Evolutionary conservation across 2,888 invertebrate genomes (phyloP).

Genomic region (Andricus quercusramuli): DNA sequence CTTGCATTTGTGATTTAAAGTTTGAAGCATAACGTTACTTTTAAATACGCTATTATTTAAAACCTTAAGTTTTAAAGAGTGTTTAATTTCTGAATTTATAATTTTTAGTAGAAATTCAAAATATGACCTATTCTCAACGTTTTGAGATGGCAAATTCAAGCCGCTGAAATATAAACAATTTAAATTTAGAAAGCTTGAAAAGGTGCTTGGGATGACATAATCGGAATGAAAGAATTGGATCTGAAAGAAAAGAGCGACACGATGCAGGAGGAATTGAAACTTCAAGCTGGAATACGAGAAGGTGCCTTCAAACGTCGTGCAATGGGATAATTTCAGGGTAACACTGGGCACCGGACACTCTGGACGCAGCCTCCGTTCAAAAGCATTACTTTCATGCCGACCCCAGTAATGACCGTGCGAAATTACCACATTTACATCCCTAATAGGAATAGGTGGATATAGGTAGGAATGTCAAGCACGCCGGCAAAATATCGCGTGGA

Average conservation of each 20-base stretch:
- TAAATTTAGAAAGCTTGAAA: too few relatives aligned
- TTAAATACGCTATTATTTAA: too few relatives aligned
- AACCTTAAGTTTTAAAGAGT: too few relatives aligned
- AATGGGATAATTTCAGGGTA: constrained; percentile 61
- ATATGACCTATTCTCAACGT: too few relatives aligned
- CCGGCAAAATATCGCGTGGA: constrained; percentile 56
- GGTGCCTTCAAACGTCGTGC: constrained; percentile 54
- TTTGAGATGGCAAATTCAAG: too few relatives aligned
- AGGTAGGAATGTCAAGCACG: constrained; percentile 65
- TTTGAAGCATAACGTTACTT: too few relatives aligned
- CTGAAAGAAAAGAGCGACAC: constrained; percentile 45
- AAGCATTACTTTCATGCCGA: constrained; percentile 66
- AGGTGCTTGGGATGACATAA: too few relatives aligned
- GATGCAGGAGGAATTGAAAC: constrained; percentile 47
- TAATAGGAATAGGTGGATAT: constrained; percentile 69
- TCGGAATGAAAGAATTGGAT: neutral
- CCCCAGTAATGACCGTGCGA: constrained; percentile 67
- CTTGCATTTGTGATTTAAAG: too few relatives aligned
- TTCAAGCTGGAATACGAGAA: constrained; percentile 58
- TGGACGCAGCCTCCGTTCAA: constrained; percentile 55
- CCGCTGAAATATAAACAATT: too few relatives aligned
- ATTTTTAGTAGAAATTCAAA: too few relatives aligned
- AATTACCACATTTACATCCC: constrained; percentile 72
- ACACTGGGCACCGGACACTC: constrained; percentile 54
- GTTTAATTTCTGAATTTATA: too few relatives aligned